A percentile compares a stretch with the other conserved stretches of the same genome.
These are phyloP conservation scores for Penaeus chinensis DNA, from an alignment of 1,140 invertebrate species.

Conservation along the genomic window DNA sequence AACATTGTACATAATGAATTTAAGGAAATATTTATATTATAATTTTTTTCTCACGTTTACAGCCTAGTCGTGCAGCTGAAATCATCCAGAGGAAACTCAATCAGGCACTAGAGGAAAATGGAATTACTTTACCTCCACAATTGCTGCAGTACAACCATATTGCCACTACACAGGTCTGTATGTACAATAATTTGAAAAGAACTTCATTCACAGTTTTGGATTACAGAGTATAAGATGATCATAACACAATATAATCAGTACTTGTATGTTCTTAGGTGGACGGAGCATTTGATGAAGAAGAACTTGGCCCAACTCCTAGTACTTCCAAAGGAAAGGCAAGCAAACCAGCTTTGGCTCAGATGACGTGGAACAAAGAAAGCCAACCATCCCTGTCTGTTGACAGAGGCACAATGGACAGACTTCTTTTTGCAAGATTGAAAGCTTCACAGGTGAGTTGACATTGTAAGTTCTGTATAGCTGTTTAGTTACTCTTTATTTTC, in stretches of 20 bases:
- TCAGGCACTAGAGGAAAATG: constrained; percentile 75
- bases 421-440: constrained; percentile 44
- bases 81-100: constrained; percentile 88
- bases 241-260: neutral
- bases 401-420: constrained; percentile 31
- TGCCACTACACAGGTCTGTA: constrained; percentile 41
- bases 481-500: neutral
- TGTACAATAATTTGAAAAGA: neutral
- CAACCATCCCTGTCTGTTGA: constrained; percentile 25
- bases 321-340: neutral
- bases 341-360: neutral
- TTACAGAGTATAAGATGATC: neutral
- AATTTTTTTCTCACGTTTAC: constrained; percentile 63
- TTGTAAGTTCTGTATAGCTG: too few species aligned
- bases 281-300: constrained; percentile 44
- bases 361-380: neutral
- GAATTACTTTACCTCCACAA: constrained; percentile 56
- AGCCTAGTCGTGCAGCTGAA: constrained; percentile 77
- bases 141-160: constrained; percentile 58
- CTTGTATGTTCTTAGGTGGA: constrained; percentile 39
- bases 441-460: constrained; percentile 36
- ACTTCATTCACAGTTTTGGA: neutral
- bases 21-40: too few species aligned
- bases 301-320: neutral
- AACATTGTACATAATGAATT: too few species aligned